These are phyloP conservation scores for Aplysia californica DNA, from an alignment of 1,140 invertebrate genomes.

Conservation along the genomic window DNA sequence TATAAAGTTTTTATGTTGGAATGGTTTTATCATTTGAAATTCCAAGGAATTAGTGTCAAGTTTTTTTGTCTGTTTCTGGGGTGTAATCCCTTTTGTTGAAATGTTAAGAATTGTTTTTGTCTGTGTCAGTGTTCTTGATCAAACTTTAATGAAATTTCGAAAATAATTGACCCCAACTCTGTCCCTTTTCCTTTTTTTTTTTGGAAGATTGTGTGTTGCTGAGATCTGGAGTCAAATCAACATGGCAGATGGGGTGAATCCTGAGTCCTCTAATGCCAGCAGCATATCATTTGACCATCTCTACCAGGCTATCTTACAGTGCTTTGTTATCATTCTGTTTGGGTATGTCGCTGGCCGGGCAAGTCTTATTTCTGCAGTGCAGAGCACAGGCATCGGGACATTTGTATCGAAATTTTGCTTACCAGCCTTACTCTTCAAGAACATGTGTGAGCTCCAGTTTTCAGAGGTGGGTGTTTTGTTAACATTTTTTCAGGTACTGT, in stretches of 20 bases:
- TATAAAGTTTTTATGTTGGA: no score
- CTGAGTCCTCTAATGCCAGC: background rate
- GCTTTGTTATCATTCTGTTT: constrained; percentile 90
- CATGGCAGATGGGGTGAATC: background rate
- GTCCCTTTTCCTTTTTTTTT: background rate
- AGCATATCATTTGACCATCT: constrained; percentile 77
- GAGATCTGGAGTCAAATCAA: background rate
- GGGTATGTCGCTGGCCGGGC: constrained; percentile 91
- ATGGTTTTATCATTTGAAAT: no score
- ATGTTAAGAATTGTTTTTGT: no score
- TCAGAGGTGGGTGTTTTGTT: constrained; percentile 72
- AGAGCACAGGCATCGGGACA: constrained; percentile 91
- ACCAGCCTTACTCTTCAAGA: constrained; percentile 91
- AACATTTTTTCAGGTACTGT: background rate
- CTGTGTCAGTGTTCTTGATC: background rate
- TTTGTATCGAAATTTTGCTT: constrained; percentile 95
- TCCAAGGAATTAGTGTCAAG: no score
- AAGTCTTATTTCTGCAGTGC: constrained; percentile 81
- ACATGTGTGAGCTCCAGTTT: constrained; percentile 87
- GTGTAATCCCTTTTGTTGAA: no score
- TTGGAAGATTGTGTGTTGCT: background rate
- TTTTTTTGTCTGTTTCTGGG: no score
- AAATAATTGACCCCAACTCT: background rate
- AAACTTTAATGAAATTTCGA: background rate
- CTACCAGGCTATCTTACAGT: constrained; percentile 89